These are phyloP conservation scores for Holotrichia oblita DNA, from an alignment of 1,140 invertebrate species.

Conservation along the genomic window DNA sequence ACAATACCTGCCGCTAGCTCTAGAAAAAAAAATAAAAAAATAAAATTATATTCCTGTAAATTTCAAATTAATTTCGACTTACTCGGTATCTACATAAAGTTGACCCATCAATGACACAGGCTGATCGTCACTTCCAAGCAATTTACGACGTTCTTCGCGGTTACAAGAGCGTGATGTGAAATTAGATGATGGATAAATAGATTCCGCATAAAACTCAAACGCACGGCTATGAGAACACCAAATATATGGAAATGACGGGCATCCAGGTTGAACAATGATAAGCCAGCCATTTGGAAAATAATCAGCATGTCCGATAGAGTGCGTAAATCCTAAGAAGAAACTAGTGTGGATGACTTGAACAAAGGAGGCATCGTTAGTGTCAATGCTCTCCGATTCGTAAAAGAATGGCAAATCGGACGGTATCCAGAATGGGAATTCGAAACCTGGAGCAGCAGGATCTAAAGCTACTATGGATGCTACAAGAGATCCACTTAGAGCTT, in stretches of 20 bases:
- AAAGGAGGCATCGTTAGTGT: slow-evolving; percentile 68
- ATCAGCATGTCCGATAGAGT: slow-evolving; percentile 73
- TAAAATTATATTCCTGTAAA: not conserved
- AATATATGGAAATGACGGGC: slow-evolving; percentile 62
- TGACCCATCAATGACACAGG: slow-evolving; percentile 66
- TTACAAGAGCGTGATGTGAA: slow-evolving; percentile 66
- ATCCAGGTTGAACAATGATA: slow-evolving; percentile 73
- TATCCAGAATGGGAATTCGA: slow-evolving; percentile 60
- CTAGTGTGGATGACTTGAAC: slow-evolving; percentile 71
- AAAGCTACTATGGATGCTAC: slow-evolving; percentile 60
- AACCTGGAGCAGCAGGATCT: slow-evolving; percentile 68
- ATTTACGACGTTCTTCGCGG: slow-evolving; percentile 65
- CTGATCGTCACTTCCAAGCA: slow-evolving; percentile 66
- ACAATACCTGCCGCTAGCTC: not conserved
- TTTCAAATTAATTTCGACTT: slow-evolving; percentile 28
- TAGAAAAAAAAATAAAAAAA: not conserved
- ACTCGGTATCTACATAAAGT: slow-evolving; percentile 61
- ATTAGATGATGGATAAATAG: slow-evolving; percentile 61
- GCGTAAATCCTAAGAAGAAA: slow-evolving; percentile 67
- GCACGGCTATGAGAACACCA: slow-evolving; percentile 67
- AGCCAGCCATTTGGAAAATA: slow-evolving; percentile 79
- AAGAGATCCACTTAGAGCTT: slow-evolving; percentile 33
- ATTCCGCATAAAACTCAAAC: slow-evolving; percentile 70
- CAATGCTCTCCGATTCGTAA: slow-evolving; percentile 69
- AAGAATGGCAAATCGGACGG: too few relatives aligned